Conservation (phyloP, 2,888 invertebrate species). For the Ophion costatus region DNA sequence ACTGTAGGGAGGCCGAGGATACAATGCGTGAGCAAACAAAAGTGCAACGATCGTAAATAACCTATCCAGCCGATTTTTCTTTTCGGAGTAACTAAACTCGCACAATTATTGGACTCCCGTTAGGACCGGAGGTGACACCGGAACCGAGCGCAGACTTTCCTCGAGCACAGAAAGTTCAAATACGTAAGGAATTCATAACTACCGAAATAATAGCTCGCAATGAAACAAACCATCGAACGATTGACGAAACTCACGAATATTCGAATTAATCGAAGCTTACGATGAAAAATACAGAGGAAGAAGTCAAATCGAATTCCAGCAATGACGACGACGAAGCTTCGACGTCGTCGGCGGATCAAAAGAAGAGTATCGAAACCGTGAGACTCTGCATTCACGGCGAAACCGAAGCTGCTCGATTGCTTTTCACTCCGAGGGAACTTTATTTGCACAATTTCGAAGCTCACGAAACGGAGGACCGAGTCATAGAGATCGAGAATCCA, state of each 20-base stretch:
- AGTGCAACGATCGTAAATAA: neutral
- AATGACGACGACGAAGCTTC: conserved; percentile 20
- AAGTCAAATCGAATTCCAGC: conserved; percentile 43
- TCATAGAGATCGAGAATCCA: conserved; percentile 84
- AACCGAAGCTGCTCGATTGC: conserved; percentile 84
- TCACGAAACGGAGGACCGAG: conserved; percentile 80
- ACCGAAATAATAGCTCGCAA: no score
- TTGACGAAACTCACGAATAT: neutral
- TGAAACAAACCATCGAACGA: neutral
- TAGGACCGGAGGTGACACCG: conserved; percentile 42
- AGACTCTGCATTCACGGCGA: conserved; percentile 86
- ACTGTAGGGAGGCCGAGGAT: conserved; percentile 69
- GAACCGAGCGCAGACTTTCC: conserved; percentile 55
- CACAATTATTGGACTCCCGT: neutral
- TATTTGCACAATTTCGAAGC: conserved; percentile 84
- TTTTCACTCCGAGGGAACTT: conserved; percentile 84
- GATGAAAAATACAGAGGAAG: conserved; percentile 38
- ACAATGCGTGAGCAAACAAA: conserved; percentile 65
- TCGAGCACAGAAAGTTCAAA: conserved; percentile 50
- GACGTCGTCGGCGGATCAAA: conserved; percentile 15
- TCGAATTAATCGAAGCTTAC: neutral
- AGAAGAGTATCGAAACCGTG: conserved; percentile 80
- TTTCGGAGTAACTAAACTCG: neutral
- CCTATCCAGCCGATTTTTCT: neutral
- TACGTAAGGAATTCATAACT: conserved; percentile 52